Evolutionary conservation across 2,888 invertebrate species (phyloP).

Genomic region (Harpalus rubripes): DNA sequence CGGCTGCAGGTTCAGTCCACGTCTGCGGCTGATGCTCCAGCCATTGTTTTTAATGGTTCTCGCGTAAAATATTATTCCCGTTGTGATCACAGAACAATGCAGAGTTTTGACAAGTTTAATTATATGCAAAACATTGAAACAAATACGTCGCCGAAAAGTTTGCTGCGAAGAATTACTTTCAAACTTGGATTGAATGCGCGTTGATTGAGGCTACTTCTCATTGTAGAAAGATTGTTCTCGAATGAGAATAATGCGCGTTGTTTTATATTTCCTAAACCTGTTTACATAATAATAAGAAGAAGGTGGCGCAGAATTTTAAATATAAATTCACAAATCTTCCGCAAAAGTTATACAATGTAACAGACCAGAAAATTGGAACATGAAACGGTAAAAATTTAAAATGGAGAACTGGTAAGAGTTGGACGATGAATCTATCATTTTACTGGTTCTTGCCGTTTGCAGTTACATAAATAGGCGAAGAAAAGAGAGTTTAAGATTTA

Average conservation of each 20-base stretch:
- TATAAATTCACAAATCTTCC: neutral
- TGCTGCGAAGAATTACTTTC: conserved; percentile 38
- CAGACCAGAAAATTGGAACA: neutral
- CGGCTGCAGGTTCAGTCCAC: conserved; percentile 54
- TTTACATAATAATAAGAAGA: conserved; percentile 2
- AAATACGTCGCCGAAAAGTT: conserved; percentile 50
- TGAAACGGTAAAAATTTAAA: neutral
- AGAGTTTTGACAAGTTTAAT: conserved; percentile 62
- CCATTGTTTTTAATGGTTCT: conserved; percentile 57
- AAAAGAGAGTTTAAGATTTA: neutral
- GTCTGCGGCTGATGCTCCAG: neutral
- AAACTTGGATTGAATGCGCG: conserved; percentile 33
- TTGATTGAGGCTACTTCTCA: conserved; percentile 18
- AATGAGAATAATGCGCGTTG: neutral
- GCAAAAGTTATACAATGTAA: neutral
- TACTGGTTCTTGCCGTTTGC: neutral
- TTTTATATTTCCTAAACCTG: neutral
- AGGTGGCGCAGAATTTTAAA: neutral
- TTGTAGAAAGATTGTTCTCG: neutral
- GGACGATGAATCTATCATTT: neutral
- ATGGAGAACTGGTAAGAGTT: neutral
- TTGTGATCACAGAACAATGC: conserved; percentile 62
- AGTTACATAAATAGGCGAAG: neutral
- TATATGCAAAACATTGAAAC: conserved; percentile 60
- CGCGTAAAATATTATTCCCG: conserved; percentile 47